A percentile compares a stretch with the other conserved stretches of the same genome.
Conservation (phyloP, 2,797 vertebrate species). For the Nyctibius grandis region DNA sequence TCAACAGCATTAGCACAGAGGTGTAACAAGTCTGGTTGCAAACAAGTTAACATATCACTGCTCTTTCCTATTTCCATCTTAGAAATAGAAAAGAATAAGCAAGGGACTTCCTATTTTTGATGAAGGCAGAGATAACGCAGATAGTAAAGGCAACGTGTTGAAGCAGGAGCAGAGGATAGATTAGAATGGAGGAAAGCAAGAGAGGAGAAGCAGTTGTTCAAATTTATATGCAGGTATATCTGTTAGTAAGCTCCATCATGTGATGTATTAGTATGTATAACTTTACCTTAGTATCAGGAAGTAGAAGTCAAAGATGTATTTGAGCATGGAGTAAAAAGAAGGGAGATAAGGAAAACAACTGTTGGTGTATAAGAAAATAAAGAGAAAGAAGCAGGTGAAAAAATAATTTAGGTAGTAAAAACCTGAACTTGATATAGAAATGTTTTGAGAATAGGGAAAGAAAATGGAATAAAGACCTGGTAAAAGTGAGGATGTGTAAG, state of each 20-base stretch:
- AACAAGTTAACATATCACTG: background rate
- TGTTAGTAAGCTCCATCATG: background rate
- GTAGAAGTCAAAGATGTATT: background rate
- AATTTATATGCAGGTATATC: background rate
- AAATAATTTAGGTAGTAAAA: background rate
- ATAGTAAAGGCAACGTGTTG: background rate
- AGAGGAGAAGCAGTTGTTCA: background rate
- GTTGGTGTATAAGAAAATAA: background rate
- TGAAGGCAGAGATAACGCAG: background rate
- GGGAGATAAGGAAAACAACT: background rate
- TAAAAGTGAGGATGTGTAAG: background rate
- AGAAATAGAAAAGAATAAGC: background rate
- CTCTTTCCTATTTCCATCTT: background rate
- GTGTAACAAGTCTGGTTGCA: background rate
- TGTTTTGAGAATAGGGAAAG: background rate
- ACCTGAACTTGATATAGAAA: background rate
- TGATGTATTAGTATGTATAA: background rate
- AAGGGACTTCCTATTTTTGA: background rate
- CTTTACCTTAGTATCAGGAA: background rate
- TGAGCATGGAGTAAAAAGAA: background rate
- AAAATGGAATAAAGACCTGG: background rate
- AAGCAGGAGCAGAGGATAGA: background rate
- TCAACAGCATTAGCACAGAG: rapidly evolving
- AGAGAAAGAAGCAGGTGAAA: background rate
- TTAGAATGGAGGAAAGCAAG: background rate